phyloP scores from a whole-genome alignment of 2,797 vertebrate genomes.

The Hylomyscus alleni region DNA sequence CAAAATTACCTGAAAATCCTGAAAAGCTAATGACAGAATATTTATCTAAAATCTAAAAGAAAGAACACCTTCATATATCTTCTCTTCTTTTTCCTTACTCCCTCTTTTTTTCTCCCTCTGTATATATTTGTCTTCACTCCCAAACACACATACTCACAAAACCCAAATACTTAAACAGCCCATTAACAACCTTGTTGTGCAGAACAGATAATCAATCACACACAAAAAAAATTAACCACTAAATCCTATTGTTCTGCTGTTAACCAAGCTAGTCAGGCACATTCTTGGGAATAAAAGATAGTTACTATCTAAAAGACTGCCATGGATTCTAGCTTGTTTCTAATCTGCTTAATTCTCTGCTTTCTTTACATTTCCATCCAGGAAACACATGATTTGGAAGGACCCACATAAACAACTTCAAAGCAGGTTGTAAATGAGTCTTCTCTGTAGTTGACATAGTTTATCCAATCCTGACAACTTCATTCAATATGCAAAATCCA shows the following conservation, averaged over 20 bases:
- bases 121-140: neutral
- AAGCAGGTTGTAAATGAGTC: neutral
- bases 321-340: neutral
- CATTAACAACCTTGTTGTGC: neutral
- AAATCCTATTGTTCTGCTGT: neutral
- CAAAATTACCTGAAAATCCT: neutral
- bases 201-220: neutral
- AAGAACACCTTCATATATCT: neutral
- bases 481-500: neutral
- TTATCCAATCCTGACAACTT: neutral
- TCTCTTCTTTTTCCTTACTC: neutral
- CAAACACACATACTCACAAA: neutral
- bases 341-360: neutral
- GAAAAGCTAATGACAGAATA: neutral
- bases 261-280: neutral
- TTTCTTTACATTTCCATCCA: neutral
- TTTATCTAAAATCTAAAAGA: slow-evolving; percentile 14
- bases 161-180: neutral
- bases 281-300: neutral
- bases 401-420: neutral
- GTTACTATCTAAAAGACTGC: neutral
- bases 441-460: neutral
- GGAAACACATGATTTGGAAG: neutral
- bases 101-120: neutral
- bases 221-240: neutral